Conservation (phyloP, 2,797 vertebrate species). For the Tokudaia muenninki region DNA sequence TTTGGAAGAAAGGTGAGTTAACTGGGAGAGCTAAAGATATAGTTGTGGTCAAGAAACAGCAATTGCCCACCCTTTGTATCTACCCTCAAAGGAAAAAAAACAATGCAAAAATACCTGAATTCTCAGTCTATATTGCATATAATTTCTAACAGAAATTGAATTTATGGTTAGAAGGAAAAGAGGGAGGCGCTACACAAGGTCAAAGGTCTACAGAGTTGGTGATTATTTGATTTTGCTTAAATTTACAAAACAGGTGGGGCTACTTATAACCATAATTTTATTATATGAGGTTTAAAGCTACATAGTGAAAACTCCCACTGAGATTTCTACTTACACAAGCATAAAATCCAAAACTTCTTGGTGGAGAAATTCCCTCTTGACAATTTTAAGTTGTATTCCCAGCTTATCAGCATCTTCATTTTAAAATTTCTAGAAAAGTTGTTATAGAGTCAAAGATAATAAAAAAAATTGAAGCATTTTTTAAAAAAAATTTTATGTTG, state of each 20-base stretch:
- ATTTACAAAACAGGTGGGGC: conserved; percentile 13
- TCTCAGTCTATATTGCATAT: background rate
- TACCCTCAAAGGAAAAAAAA: background rate
- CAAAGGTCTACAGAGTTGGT: background rate
- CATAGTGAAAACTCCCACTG: conserved; percentile 33
- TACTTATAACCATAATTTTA: conserved; percentile 55
- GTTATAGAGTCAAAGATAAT: conserved; percentile 11
- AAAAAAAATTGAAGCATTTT: conserved; percentile 17
- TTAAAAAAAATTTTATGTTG: conserved; percentile 8
- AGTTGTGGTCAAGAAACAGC: background rate
- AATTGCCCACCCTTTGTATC: background rate
- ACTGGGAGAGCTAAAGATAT: background rate
- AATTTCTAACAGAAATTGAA: conserved; percentile 49
- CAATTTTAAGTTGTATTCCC: conserved; percentile 37
- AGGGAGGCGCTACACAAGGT: background rate
- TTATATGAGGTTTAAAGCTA: conserved; percentile 13
- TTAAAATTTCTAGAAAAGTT: conserved; percentile 66
- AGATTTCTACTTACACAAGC: conserved; percentile 35
- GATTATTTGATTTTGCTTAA: background rate
- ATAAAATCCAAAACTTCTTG: conserved; percentile 51
- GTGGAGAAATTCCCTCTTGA: conserved; percentile 57
- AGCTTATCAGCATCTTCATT: conserved; percentile 37
- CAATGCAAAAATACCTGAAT: conserved; percentile 35
- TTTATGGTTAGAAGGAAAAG: background rate
- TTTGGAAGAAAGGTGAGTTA: background rate